Percentiles rank a stretch among this genome's conserved stretches.
These are phyloP conservation scores for Catagonus wagneri DNA, from an alignment of 2,113 vertebrate species.

Conservation along the genomic window DNA sequence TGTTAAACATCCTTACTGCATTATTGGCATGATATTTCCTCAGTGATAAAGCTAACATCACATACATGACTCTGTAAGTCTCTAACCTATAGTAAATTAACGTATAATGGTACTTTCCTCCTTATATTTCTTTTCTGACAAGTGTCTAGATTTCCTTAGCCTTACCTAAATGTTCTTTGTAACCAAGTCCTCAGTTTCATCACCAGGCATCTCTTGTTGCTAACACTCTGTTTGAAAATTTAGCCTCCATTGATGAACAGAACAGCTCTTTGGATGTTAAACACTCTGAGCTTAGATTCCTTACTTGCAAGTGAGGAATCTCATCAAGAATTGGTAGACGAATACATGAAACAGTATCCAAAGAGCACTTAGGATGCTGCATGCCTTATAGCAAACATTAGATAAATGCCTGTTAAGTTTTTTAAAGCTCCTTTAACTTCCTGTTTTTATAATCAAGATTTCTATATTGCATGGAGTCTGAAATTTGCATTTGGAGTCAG, in stretches of 20 bases:
- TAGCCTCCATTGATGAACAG: background rate
- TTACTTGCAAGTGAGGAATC: background rate
- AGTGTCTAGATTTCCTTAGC: background rate
- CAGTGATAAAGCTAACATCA: background rate
- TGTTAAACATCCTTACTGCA: background rate
- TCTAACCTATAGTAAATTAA: no score
- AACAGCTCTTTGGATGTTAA: background rate
- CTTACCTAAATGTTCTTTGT: background rate
- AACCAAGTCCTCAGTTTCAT: rapidly evolving
- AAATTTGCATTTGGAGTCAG: background rate
- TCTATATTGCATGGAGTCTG: background rate
- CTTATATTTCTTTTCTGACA: background rate
- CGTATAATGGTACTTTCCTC: background rate
- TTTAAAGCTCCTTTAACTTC: background rate
- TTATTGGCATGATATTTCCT: rapidly evolving
- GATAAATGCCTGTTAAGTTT: background rate
- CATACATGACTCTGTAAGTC: background rate
- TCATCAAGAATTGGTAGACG: background rate
- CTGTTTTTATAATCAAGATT: background rate
- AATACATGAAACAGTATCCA: background rate
- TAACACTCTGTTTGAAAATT: background rate
- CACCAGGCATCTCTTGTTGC: rapidly evolving
- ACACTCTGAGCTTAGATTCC: background rate
- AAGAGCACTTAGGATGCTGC: background rate
- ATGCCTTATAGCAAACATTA: background rate